Base-by-base conservation (phyloP, 2,113 vertebrate genomes). In the Panurus biarmicus region DNA sequence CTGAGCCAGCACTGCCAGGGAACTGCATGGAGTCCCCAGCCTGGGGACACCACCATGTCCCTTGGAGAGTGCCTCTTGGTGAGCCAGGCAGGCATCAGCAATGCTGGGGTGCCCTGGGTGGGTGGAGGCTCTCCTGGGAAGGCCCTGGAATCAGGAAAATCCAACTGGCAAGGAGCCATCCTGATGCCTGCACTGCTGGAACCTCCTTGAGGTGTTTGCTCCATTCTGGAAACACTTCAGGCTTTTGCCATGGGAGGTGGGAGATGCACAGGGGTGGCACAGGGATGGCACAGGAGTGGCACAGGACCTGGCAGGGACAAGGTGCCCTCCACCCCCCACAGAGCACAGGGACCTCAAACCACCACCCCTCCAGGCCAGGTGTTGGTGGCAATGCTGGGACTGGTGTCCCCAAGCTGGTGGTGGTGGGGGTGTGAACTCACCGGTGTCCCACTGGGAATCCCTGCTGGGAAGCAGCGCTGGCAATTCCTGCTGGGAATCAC, bases 131-230 rank as follows among this genome's bases (percentile, higher is more conserved):
- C 24, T 78, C 28, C 29, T 2, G 11, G 45, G 47, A 66, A 33
- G 8, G 14, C 35, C 16, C 66, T 35, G 56, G 56, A 33, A 22
- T 3, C 1, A 4, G 9, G 48, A 36, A n/a, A 40, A 33, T 10
- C 38, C 40, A 1, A 3, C 19, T 3, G 10, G 19, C 0, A 14
- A 1, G 31, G 51, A 20, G 29, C 4, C 3, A 13, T 5, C 51
- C 48, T 2, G 1, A 22, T 9, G 22, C 7, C 4, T 0, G 0
- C 0, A 1, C 12, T 2, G 2, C 74, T 17, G 35, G 35, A 23
- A 24, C 35, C 35, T 44, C 10, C 11, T 33, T 0, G 10, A 77
- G 56, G 31, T 13, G 47, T 62, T 31, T 53, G 80, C 66, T 51
- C 45, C 31, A 56, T 31, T 35, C 45, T 35, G 47, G 45, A 31